A percentile compares a stretch with the other conserved stretches of the same genome.
phyloP scores from a whole-genome alignment of 2,888 invertebrate species.

The Zootermopsis nevadensis region DNA sequence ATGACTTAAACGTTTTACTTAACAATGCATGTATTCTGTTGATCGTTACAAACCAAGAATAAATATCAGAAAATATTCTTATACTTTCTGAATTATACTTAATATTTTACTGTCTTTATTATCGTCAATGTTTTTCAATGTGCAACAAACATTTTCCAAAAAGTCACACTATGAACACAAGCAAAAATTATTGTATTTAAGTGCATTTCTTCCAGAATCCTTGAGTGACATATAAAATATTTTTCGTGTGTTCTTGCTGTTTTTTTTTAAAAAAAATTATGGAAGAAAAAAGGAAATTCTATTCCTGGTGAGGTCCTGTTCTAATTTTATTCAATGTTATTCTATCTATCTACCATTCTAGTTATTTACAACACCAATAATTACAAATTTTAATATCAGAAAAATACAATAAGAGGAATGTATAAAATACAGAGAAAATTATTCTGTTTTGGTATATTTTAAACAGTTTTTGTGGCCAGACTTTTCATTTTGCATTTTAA shows the following conservation, averaged over 20 bases:
- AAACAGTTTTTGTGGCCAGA: neutral
- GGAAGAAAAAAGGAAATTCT: neutral
- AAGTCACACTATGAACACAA: neutral
- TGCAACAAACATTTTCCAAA: neutral
- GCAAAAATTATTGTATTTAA: neutral
- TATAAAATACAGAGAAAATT: neutral
- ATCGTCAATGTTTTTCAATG: no score
- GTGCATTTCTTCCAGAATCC: neutral
- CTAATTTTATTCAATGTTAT: neutral
- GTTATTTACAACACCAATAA: neutral
- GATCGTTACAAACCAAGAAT: no score
- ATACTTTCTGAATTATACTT: no score
- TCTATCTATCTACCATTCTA: neutral
- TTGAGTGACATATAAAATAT: neutral
- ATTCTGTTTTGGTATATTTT: neutral
- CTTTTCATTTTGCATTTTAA: slow-evolving; percentile 24
- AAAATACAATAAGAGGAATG: neutral
- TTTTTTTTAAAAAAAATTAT: neutral
- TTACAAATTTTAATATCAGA: neutral
- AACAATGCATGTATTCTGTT: no score
- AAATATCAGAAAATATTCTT: no score
- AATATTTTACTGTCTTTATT: no score
- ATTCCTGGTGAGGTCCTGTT: slow-evolving; percentile 13
- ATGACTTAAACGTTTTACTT: no score
- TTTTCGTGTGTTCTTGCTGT: neutral